Percentiles rank a stretch among this genome's conserved stretches.
phyloP scores from a whole-genome alignment of 2,113 vertebrate species.

The Clupea harengus region DNA sequence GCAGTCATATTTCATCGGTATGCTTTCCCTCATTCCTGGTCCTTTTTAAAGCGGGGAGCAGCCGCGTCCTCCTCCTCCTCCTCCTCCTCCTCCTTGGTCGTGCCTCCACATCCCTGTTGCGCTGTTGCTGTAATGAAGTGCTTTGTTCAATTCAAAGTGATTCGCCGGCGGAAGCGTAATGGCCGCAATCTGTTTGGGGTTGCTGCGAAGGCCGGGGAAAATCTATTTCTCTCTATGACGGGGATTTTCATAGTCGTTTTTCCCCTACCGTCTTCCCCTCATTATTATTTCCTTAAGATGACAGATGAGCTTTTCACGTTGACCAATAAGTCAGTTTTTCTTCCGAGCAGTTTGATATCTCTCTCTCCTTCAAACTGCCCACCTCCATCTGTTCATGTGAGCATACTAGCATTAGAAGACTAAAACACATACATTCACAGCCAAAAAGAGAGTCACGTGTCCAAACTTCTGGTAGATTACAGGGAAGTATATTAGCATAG shows the following conservation, averaged over 20 bases:
- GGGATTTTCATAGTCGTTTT: background rate
- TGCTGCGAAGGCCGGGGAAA: background rate
- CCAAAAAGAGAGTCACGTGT: background rate
- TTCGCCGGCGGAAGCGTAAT: background rate
- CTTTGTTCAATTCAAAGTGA: constrained; percentile 12
- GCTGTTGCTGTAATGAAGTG: background rate
- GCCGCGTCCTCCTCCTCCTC: constrained; percentile 11
- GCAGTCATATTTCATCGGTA: constrained; percentile 36
- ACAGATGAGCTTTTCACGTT: background rate
- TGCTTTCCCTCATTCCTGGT: background rate
- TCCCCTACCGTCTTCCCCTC: background rate
- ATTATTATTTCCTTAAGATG: background rate
- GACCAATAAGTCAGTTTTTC: background rate
- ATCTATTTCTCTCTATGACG: constrained; percentile 28
- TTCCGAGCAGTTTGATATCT: background rate
- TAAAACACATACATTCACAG: background rate
- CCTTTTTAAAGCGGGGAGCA: constrained; percentile 31
- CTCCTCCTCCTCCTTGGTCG: background rate
- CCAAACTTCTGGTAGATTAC: background rate
- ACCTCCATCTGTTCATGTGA: background rate
- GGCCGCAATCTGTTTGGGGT: constrained; percentile 17
- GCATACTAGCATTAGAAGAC: background rate
- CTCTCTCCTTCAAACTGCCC: background rate
- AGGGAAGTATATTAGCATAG: background rate
- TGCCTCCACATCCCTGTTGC: background rate